Percentiles rank a stretch among this genome's conserved stretches.
Conservation (phyloP, 1,140 invertebrate genomes). For the Ceratosolen solmsi region DNA sequence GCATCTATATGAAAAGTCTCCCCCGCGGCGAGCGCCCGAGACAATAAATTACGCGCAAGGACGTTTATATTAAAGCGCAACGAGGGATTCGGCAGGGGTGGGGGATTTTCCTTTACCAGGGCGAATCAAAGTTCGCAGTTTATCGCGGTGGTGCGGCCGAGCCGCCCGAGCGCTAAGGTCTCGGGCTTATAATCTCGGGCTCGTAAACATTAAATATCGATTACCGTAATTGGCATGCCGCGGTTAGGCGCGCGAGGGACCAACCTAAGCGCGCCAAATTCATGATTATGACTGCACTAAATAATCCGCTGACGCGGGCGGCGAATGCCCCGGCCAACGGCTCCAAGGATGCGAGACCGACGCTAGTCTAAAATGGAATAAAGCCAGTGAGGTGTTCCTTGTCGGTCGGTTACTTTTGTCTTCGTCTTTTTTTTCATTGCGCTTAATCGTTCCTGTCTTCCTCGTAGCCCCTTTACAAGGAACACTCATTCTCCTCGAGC, state of each 20-base stretch:
- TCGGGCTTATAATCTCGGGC: neutral
- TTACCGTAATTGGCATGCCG: slow-evolving; percentile 61
- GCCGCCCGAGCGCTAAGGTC: slow-evolving; percentile 13
- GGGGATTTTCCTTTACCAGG: neutral
- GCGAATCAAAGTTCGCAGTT: slow-evolving; percentile 47
- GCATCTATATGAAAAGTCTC: slow-evolving; percentile 36
- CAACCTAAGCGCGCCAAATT: slow-evolving; percentile 51
- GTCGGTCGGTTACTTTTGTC: neutral
- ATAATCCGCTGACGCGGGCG: slow-evolving; percentile 59
- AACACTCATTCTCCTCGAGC: neutral
- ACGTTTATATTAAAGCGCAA: slow-evolving; percentile 42
- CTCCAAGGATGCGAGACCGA: neutral
- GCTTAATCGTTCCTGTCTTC: no score
- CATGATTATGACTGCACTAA: slow-evolving; percentile 60
- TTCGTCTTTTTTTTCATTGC: no score
- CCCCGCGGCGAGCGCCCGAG: neutral
- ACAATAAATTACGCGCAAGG: slow-evolving; percentile 36
- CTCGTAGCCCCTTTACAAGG: neutral
- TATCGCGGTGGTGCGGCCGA: neutral
- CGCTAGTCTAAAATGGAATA: neutral
- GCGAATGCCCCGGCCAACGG: neutral
- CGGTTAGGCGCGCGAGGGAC: slow-evolving; percentile 37
- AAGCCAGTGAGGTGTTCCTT: neutral
- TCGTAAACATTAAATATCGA: slow-evolving; percentile 63
- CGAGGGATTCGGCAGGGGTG: neutral